Conservation (phyloP, 1,140 invertebrate species). For the Leucophenga varia region DNA sequence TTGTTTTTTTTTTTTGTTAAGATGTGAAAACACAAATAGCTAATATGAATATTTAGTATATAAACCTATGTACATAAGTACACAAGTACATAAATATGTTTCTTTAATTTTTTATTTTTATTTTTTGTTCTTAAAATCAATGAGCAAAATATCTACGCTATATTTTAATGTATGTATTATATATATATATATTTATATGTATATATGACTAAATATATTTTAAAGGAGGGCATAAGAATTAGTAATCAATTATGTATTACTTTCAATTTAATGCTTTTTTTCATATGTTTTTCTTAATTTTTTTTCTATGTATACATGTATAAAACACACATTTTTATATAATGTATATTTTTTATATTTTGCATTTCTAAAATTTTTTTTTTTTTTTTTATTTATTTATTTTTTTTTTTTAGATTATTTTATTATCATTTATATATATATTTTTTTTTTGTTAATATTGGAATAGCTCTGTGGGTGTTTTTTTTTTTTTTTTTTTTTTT, state of each 20-base stretch:
- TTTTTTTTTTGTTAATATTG: too few relatives aligned
- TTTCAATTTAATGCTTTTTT: too few relatives aligned
- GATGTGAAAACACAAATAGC: too few relatives aligned
- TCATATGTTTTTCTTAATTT: too few relatives aligned
- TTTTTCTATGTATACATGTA: too few relatives aligned
- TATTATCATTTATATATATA: too few relatives aligned
- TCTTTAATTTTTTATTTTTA: conserved; percentile 9
- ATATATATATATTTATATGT: conserved; percentile 11
- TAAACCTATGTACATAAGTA: neutral
- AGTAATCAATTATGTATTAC: conserved; percentile 9
- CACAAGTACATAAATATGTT: too few relatives aligned
- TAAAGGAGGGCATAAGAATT: conserved; percentile 34
- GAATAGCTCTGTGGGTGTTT: conserved; percentile 1
- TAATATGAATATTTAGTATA: too few relatives aligned
- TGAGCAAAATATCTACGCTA: conserved; percentile 42
- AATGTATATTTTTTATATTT: too few relatives aligned
- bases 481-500: too few relatives aligned
- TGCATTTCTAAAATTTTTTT: neutral
- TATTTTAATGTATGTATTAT: conserved; percentile 9
- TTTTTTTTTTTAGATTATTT: neutral
- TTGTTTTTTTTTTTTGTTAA: too few relatives aligned
- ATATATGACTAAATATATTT: conserved; percentile 13
- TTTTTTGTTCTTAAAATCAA: conserved; percentile 14
- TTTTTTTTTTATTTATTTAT: neutral
- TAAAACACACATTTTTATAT: too few relatives aligned